A percentile compares a stretch with the other conserved stretches of the same genome.
Conservation (phyloP, 1,140 invertebrate genomes). For the Diploscapter pachys region DNA sequence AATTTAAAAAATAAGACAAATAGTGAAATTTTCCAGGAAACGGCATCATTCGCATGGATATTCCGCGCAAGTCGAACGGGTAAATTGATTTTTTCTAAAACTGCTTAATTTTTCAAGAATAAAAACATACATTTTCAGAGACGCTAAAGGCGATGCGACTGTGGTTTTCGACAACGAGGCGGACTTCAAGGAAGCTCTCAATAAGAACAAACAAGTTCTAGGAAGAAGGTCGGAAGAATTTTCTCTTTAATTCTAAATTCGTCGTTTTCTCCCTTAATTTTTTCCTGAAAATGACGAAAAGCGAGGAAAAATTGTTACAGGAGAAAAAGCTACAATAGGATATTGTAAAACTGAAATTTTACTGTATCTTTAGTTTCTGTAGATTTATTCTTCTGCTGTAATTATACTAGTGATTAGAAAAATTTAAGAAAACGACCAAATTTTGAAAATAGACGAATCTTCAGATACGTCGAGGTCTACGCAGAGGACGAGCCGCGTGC, state of each 20-base stretch:
- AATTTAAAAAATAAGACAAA: no score
- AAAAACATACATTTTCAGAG: slow-evolving; percentile 61
- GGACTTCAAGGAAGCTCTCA: slow-evolving; percentile 76
- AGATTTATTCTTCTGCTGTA: background rate
- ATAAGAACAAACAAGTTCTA: slow-evolving; percentile 83
- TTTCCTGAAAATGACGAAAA: no score
- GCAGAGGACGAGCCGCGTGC: background rate
- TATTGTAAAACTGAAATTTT: no score
- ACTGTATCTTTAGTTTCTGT: background rate
- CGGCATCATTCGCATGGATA: no score
- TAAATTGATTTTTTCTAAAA: no score
- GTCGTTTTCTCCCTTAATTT: background rate
- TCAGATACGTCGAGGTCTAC: slow-evolving; percentile 28
- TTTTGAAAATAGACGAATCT: background rate
- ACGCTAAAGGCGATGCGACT: slow-evolving; percentile 87
- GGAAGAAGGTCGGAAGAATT: slow-evolving; percentile 88
- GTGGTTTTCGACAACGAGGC: slow-evolving; percentile 76
- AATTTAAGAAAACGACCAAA: background rate
- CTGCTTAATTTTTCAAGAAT: no score
- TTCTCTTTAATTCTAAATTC: slow-evolving; percentile 58
- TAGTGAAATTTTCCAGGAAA: no score
- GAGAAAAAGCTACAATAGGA: no score
- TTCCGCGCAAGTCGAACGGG: no score
- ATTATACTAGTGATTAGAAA: background rate
- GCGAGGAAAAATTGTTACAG: no score